phyloP scores from a whole-genome alignment of 2,113 vertebrate species.

The Peromyscus maniculatus region DNA sequence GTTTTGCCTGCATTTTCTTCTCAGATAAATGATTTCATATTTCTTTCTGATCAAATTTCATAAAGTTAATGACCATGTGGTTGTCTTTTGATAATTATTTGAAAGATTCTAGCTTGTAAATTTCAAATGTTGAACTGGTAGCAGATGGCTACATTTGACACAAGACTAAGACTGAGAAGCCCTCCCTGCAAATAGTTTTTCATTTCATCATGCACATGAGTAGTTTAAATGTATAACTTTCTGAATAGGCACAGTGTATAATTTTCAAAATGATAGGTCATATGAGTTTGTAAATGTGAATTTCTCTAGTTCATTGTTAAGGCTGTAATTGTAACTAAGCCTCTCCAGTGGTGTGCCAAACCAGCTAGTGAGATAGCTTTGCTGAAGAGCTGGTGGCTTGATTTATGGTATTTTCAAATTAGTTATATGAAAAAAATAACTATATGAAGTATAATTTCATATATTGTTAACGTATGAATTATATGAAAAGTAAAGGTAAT shows the following conservation, averaged over 20 bases:
- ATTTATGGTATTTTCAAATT: not conserved
- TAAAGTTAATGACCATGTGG: not conserved
- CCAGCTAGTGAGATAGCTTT: not conserved
- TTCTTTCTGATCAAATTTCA: slow-evolving; percentile 6
- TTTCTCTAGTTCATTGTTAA: not conserved
- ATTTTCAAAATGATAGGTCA: not conserved
- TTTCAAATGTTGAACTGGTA: not conserved
- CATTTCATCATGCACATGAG: not conserved
- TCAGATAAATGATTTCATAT: slow-evolving; percentile 22
- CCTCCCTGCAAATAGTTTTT: not conserved
- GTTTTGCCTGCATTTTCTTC: not conserved
- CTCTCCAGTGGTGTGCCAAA: not conserved
- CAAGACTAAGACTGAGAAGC: not conserved
- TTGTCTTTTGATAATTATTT: not conserved
- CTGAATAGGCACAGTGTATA: not conserved
- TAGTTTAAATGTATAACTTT: not conserved
- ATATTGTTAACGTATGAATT: not conserved
- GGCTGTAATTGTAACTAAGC: not conserved
- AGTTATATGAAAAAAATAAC: not conserved
- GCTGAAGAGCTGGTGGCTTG: not conserved
- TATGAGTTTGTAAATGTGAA: not conserved
- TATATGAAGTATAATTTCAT: not conserved
- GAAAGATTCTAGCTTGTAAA: not conserved
- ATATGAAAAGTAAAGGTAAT: not conserved
- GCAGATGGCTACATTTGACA: not conserved